These are phyloP conservation scores for Lophius americanus DNA, from an alignment of 2,797 vertebrate genomes.

Conservation along the genomic window DNA sequence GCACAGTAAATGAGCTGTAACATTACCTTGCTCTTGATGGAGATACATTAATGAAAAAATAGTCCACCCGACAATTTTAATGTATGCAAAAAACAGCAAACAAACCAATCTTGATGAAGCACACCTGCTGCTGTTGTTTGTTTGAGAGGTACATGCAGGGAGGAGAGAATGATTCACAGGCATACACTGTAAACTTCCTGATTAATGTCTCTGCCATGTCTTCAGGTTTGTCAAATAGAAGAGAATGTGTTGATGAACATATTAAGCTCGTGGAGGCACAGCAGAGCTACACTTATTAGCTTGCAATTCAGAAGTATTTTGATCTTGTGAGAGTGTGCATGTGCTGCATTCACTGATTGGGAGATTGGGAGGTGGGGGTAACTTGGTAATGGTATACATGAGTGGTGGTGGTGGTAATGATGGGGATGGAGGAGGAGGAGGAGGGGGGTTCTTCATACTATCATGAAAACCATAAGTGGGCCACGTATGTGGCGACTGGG, in stretches of 20 bases:
- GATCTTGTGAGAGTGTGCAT: constrained; percentile 31
- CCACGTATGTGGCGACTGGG: constrained; percentile 51
- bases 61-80: constrained; percentile 70
- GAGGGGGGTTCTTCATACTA: constrained; percentile 41
- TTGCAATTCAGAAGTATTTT: constrained; percentile 62
- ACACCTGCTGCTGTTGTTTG: constrained; percentile 65
- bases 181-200: constrained; percentile 56
- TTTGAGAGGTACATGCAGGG: constrained; percentile 51
- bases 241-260: constrained; percentile 59
- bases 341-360: constrained; percentile 28
- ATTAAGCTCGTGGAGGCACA: constrained; percentile 56
- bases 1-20: constrained; percentile 73
- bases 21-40: constrained; percentile 61
- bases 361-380: constrained; percentile 15
- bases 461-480: constrained; percentile 62
- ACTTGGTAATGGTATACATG: constrained; percentile 61
- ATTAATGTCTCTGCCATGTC: constrained; percentile 60
- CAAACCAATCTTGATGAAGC: constrained; percentile 70
- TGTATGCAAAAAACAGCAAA: constrained; percentile 63
- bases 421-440: background rate
- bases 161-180: constrained; percentile 55
- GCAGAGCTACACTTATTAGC: constrained; percentile 54
- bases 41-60: constrained; percentile 67
- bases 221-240: constrained; percentile 52
- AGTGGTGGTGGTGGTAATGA: constrained; percentile 14